Base-by-base conservation (phyloP, 2,113 vertebrate genomes). In the Grammomys dolichurus region DNA sequence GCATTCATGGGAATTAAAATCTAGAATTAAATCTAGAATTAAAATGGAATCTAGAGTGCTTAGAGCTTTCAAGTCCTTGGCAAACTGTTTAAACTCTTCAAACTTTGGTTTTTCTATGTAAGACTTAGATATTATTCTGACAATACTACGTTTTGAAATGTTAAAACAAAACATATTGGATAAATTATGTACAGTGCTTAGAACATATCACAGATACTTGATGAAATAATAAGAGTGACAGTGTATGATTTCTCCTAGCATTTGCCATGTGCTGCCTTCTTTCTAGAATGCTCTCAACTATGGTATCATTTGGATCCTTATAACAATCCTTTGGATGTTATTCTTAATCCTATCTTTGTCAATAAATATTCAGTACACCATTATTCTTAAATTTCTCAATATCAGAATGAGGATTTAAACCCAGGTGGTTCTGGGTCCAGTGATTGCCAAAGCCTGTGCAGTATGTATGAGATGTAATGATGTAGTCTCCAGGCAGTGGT, bases 81-180 rank as follows among this genome's bases (percentile, higher is more conserved):
- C 43, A 95, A 89, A 81, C 80, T 80, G 40, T 19, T 81, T 77
- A 46, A 48, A 20, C 5, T 77, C 67, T 56, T 94, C 91, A 80
- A 94, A 24, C 2, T 95, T 97, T 20, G 20, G 4, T 86, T 46
- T 91, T 81, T 58, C 73, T 17, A 58, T 69, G 48, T 13, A 76
- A 24, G 69, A 92, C 63, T 36, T 77, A 36, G 6, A 43, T 36
- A 76, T 92, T 90, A 73, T 92, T 82, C 3, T 11, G 24, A 60
- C 17, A 54, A 33, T 93, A 67, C 48, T 60, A 69, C 36, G 24
- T 43, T 54, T 76, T 24, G 43, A 69, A 77, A 26, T 26, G 54
- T 20, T 89, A 63, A 77, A 95, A 76, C 11, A n/a, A 88, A 91
- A 81, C 12, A 46, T 51, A 67, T 19, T 76, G 54, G 91, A 40